A percentile compares a stretch with the other conserved stretches of the same genome.
phyloP scores from a whole-genome alignment of 2,113 vertebrate species.

The Thamnaconus septentrionalis region DNA sequence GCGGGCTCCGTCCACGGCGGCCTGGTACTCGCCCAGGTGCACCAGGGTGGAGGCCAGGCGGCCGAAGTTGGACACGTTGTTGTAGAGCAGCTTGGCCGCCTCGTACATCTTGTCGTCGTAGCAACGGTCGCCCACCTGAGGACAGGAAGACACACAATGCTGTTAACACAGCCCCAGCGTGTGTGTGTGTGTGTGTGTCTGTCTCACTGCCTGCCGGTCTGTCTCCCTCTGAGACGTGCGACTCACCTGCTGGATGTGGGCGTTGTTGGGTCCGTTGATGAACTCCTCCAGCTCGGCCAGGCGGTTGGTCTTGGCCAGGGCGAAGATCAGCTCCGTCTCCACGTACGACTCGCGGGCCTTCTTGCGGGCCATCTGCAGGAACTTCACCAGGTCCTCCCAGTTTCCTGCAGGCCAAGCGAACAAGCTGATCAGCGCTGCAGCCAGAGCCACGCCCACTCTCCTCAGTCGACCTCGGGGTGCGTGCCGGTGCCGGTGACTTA shows the following conservation, averaged over 20 bases:
- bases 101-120: conserved; percentile 99
- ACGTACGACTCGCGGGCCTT: conserved; percentile 97
- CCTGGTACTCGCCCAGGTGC: conserved; percentile 97
- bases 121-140: conserved; percentile 95
- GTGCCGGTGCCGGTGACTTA: conserved; percentile 52
- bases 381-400: conserved; percentile 99
- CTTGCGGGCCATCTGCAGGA: conserved; percentile 97
- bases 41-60: conserved; percentile 95
- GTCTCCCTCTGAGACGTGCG: neutral
- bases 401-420: conserved; percentile 80
- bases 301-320: conserved; percentile 97
- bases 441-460: neutral
- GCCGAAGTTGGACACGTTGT: conserved; percentile 98
- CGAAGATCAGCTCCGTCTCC: conserved; percentile 96
- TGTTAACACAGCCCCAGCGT: neutral
- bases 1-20: conserved; percentile 95
- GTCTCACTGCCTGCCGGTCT: neutral
- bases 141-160: neutral
- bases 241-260: conserved; percentile 96
- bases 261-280: conserved; percentile 98
- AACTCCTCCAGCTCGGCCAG: conserved; percentile 97
- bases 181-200: neutral
- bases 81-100: conserved; percentile 95
- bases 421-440: neutral
- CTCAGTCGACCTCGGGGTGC: neutral